Evolutionary conservation across 2,888 invertebrate genomes (phyloP).

Genomic region (Nephrocerus scutellatus): DNA sequence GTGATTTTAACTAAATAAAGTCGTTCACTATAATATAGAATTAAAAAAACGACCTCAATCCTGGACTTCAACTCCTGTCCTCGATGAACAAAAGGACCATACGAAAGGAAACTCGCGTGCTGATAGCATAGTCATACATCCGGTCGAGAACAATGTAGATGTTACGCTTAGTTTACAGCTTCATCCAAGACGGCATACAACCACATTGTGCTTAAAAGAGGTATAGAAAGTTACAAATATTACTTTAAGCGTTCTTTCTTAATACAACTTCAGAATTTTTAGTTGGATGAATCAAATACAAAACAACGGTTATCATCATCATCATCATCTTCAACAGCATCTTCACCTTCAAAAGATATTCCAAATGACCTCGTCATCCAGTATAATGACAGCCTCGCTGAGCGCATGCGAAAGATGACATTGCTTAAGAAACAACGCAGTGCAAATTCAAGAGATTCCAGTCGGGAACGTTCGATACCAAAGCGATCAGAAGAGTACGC

Average conservation of each 20-base stretch:
- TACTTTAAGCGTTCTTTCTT: neutral
- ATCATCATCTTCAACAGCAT: conserved; percentile 45
- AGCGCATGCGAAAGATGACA: conserved; percentile 62
- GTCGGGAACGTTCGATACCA: conserved; percentile 42
- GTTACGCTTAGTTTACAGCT: conserved; percentile 63
- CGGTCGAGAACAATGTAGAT: conserved; percentile 54
- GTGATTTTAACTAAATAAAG: conserved; percentile 37
- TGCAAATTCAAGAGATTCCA: conserved; percentile 40
- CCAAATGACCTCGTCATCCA: conserved; percentile 55
- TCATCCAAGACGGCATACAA: conserved; percentile 59
- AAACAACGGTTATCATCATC: conserved; percentile 52
- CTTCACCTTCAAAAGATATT: conserved; percentile 36
- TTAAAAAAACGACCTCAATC: conserved; percentile 51
- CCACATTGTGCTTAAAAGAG: conserved; percentile 50
- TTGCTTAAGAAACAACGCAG: conserved; percentile 48
- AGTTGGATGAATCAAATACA: conserved; percentile 48
- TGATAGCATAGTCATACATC: conserved; percentile 37
- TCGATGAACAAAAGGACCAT: conserved; percentile 50
- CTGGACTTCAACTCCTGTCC: conserved; percentile 79
- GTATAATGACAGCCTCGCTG: conserved; percentile 63
- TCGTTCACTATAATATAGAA: conserved; percentile 49
- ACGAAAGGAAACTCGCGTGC: conserved; percentile 9
- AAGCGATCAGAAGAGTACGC: conserved; percentile 40
- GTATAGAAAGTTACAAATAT: conserved; percentile 23
- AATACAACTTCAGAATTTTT: conserved; percentile 5